Percentiles rank a stretch among this genome's conserved stretches.
These are phyloP conservation scores for Penaeus indicus DNA, from an alignment of 1,140 invertebrate species.

Conservation along the genomic window DNA sequence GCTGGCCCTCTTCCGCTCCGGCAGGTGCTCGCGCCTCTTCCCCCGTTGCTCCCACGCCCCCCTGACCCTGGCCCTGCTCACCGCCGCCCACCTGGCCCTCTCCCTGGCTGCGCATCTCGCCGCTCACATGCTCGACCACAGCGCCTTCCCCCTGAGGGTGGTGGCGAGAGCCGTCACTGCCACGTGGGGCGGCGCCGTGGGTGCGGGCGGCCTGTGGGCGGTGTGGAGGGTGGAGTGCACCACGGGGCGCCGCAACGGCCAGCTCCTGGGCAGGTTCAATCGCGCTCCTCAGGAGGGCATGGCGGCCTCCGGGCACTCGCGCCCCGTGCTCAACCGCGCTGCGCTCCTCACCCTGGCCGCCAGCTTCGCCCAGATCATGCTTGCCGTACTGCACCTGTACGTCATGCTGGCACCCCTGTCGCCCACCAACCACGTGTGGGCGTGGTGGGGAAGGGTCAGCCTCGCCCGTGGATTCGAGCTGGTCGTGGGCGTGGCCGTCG, in stretches of 20 bases:
- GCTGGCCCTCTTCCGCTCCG: constrained; percentile 83
- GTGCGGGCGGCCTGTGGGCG: constrained; percentile 28
- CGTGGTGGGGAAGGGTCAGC: constrained; percentile 41
- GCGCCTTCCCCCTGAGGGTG: constrained; percentile 23
- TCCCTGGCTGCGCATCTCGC: constrained; percentile 27
- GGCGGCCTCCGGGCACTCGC: background rate
- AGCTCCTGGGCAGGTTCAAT: background rate
- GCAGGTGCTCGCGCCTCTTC: constrained; percentile 67
- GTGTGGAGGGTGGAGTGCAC: constrained; percentile 30
- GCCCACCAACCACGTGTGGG: constrained; percentile 30
- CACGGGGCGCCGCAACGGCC: background rate
- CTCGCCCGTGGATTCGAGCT: constrained; percentile 41
- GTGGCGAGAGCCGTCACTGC: constrained; percentile 21
- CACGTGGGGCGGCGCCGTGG: constrained; percentile 32
- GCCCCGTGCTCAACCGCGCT: background rate
- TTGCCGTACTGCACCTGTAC: constrained; percentile 14
- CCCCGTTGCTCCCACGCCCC: constrained; percentile 30
- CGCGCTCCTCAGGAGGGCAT: background rate
- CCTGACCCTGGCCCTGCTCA: constrained; percentile 25
- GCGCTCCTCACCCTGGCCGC: constrained; percentile 24
- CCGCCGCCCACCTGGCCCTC: constrained; percentile 10
- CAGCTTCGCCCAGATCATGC: constrained; percentile 28
- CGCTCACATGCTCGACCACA: background rate
- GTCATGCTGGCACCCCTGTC: constrained; percentile 19
- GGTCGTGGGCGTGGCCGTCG: constrained; percentile 20